Evolutionary conservation across 2,797 vertebrate species (phyloP).

Genomic region (Heterohyrax brucei): DNA sequence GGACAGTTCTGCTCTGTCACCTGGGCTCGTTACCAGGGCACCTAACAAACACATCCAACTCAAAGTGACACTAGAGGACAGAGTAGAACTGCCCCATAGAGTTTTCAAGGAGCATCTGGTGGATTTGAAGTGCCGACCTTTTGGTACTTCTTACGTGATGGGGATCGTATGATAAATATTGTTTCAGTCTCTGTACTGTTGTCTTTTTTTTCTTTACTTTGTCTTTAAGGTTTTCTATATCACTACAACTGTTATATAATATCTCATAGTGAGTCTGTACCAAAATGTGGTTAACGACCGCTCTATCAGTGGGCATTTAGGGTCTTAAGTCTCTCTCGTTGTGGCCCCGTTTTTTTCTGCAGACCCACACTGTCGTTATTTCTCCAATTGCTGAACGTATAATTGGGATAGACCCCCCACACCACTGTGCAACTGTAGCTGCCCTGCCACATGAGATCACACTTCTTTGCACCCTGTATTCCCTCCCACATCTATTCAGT

Average conservation of each 20-base stretch:
- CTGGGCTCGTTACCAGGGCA: too few species aligned
- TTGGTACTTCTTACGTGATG: neutral
- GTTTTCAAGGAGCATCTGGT: too few species aligned
- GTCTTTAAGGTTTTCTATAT: slow-evolving; percentile 33
- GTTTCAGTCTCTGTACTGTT: neutral
- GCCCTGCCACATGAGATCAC: too few species aligned
- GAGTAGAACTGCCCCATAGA: too few species aligned
- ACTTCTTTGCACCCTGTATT: too few species aligned
- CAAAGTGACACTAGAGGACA: too few species aligned
- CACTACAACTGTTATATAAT: neutral
- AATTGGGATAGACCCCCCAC: neutral
- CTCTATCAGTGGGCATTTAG: neutral
- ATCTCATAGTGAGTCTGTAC: neutral
- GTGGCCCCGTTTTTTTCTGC: neutral
- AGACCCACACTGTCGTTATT: neutral
- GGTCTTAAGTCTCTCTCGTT: neutral
- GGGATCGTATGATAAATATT: neutral
- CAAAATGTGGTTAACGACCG: neutral
- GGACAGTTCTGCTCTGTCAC: too few species aligned
- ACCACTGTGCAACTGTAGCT: too few species aligned
- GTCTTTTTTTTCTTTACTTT: neutral
- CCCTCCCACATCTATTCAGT: too few species aligned
- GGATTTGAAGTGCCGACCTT: too few species aligned
- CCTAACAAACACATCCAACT: too few species aligned
- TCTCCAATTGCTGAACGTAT: neutral